These are phyloP conservation scores for Cinclus cinclus DNA, from an alignment of 2,113 vertebrate species.

Conservation along the genomic window DNA sequence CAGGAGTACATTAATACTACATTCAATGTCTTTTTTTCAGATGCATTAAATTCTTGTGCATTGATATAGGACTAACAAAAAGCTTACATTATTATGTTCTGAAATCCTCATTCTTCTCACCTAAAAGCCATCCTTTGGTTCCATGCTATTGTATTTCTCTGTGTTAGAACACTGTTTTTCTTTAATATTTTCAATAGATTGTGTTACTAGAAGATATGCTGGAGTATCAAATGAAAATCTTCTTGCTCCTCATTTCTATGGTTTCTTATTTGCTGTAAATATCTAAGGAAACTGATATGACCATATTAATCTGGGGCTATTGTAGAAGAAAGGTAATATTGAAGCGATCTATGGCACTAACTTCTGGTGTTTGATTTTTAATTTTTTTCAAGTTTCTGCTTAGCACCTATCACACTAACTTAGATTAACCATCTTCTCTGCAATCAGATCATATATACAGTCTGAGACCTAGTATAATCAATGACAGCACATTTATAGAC, in stretches of 20 bases:
- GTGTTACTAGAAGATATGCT: background rate
- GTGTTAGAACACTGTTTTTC: background rate
- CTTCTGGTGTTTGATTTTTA: background rate
- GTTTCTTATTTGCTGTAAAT: background rate
- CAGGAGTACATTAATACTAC: background rate
- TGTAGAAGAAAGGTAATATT: background rate
- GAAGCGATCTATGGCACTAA: background rate
- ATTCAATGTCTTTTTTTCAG: slow-evolving; percentile 1
- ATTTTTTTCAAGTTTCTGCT: background rate
- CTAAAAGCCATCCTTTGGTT: background rate
- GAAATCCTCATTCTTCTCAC: background rate
- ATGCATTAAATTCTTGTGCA: background rate
- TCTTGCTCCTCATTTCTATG: background rate
- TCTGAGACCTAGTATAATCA: background rate
- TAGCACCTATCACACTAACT: background rate
- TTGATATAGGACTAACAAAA: background rate
- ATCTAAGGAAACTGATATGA: background rate
- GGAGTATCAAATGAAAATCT: background rate
- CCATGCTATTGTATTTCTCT: background rate
- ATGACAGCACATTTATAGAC: background rate
- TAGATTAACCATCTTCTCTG: background rate
- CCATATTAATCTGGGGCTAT: background rate
- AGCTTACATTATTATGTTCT: background rate
- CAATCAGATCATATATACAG: background rate
- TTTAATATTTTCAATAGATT: background rate